Evolutionary conservation across 2,113 vertebrate genomes (phyloP).

Genomic region (Phyllostomus hastatus): DNA sequence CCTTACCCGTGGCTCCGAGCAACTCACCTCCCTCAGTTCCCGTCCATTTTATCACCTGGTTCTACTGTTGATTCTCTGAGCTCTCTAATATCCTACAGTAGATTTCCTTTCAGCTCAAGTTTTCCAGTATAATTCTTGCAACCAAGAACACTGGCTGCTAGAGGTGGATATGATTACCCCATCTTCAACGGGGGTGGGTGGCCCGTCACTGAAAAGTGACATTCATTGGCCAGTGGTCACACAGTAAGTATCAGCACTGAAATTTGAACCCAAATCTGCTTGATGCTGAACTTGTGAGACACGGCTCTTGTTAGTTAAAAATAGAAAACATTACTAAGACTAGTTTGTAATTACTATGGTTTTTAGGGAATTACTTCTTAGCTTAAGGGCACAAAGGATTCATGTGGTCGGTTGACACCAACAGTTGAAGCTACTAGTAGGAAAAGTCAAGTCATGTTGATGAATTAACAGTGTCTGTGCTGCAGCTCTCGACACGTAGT

Average conservation of each 20-base stretch:
- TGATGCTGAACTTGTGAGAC: neutral
- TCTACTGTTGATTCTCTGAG: neutral
- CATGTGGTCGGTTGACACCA: neutral
- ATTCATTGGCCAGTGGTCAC: neutral
- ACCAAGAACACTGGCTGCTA: neutral
- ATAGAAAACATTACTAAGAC: neutral
- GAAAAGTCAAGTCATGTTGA: neutral
- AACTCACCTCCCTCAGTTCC: neutral
- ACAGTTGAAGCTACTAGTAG: neutral
- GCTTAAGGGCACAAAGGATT: neutral
- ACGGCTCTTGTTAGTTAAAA: neutral
- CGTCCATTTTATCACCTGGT: neutral
- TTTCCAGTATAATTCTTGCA: neutral
- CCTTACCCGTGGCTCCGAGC: no score
- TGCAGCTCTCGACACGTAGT: neutral
- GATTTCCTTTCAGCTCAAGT: neutral
- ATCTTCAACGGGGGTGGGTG: neutral
- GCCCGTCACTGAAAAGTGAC: neutral
- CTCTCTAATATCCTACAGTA: neutral
- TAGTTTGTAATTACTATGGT: neutral
- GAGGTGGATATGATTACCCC: neutral
- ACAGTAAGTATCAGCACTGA: neutral
- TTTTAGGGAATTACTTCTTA: slow-evolving; percentile 6
- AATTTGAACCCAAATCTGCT: neutral
- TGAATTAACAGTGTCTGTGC: neutral